Evolutionary conservation across 23 tunicate species (phyloP).

Genomic region (Ascidia mentula): DNA sequence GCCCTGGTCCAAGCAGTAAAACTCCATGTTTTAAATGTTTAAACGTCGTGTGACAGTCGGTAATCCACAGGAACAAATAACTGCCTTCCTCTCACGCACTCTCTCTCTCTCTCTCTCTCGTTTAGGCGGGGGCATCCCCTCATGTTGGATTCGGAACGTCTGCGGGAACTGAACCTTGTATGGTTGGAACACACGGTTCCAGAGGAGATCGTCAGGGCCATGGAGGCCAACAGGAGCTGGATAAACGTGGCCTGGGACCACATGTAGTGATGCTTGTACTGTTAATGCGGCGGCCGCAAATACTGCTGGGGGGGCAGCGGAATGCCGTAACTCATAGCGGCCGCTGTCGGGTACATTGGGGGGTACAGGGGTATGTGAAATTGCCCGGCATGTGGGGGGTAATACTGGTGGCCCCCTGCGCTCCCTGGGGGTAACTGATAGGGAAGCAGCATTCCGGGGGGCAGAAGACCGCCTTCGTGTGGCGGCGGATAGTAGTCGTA

Average conservation of each 20-base stretch:
- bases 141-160: slow-evolving; percentile 34
- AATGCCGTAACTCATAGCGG: slow-evolving; percentile 4
- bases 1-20: no score
- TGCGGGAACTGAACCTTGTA: slow-evolving; percentile 46
- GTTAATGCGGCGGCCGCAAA: slow-evolving; percentile 22
- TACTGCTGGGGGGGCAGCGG: slow-evolving; percentile 24
- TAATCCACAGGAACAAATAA: no score
- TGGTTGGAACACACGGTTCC: slow-evolving; percentile 50
- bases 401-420: slow-evolving; percentile 41
- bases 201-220: slow-evolving; percentile 39
- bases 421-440: slow-evolving; percentile 26
- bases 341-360: slow-evolving; percentile 33
- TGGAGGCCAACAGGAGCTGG: slow-evolving; percentile 34
- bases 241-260: slow-evolving; percentile 42
- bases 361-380: slow-evolving; percentile 47
- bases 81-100: no score
- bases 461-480: slow-evolving; percentile 17
- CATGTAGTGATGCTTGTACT: neutral
- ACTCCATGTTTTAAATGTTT: no score
- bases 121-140: slow-evolving; percentile 69
- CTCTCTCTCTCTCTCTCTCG: neutral
- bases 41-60: no score
- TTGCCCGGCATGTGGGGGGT: slow-evolving; percentile 35
- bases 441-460: slow-evolving; percentile 35
- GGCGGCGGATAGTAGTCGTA: slow-evolving; percentile 36